Percentiles rank a stretch among this genome's conserved stretches.
Evolutionary conservation across 2,797 vertebrate genomes (phyloP).

Genomic region (Poeciliopsis infans): DNA sequence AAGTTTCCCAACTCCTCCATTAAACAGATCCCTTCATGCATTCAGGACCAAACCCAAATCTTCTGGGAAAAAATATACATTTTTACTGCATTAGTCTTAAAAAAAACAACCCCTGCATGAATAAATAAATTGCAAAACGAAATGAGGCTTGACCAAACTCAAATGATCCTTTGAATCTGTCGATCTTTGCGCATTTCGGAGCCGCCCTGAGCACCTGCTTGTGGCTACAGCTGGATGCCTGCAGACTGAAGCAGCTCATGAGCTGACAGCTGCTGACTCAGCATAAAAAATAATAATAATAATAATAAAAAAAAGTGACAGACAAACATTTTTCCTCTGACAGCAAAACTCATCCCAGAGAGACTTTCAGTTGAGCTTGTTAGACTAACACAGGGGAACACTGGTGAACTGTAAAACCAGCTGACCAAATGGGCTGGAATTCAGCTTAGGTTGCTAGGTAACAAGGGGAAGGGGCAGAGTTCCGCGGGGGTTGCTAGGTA

Average conservation of each 20-base stretch:
- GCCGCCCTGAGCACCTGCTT: conserved; percentile 18
- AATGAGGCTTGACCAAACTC: neutral
- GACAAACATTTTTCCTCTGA: conserved; percentile 38
- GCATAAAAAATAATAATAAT: conserved; percentile 31
- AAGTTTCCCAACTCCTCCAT: neutral
- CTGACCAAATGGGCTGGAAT: too few relatives aligned
- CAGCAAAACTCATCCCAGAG: conserved; percentile 31
- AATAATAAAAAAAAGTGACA: conserved; percentile 39
- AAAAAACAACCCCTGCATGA: neutral
- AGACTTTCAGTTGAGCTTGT: conserved; percentile 26
- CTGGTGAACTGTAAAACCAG: neutral
- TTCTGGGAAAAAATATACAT: neutral
- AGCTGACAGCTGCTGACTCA: conserved; percentile 45
- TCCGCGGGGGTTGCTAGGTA: too few relatives aligned
- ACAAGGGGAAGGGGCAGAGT: too few relatives aligned
- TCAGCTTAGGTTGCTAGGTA: too few relatives aligned
- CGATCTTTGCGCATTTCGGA: neutral
- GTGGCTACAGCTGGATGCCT: conserved; percentile 14
- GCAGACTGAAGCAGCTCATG: neutral
- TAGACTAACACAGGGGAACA: conserved; percentile 11
- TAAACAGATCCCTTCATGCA: neutral
- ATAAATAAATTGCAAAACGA: neutral
- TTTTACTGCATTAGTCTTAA: too few relatives aligned
- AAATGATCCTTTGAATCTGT: neutral
- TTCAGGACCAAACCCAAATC: neutral